A percentile compares a stretch with the other conserved stretches of the same genome.
Conservation (phyloP, 2,113 vertebrate species). For the Archilochus colubris region DNA sequence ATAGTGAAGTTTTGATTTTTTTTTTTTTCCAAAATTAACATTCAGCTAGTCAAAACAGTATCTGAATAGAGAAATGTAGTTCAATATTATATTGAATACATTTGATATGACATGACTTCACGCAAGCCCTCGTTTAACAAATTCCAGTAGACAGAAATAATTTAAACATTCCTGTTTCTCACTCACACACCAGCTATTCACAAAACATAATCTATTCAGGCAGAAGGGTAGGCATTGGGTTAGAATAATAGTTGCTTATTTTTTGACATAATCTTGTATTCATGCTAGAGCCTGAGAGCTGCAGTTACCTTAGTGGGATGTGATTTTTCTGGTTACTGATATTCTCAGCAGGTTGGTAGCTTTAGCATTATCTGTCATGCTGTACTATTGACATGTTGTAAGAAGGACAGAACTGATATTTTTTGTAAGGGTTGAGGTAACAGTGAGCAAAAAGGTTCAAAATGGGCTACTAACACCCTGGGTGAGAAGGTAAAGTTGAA, state of each 20-base stretch:
- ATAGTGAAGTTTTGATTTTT: neutral
- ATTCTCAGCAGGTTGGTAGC: neutral
- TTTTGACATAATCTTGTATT: constrained; percentile 18
- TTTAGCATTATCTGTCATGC: constrained; percentile 34
- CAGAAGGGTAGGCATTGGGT: neutral
- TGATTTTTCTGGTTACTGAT: constrained; percentile 29
- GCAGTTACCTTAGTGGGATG: constrained; percentile 16
- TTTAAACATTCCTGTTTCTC: constrained; percentile 13
- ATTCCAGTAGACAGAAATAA: neutral
- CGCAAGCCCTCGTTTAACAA: neutral
- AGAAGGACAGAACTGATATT: neutral
- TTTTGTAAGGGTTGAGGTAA: neutral
- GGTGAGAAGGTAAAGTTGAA: neutral
- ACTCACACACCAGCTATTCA: neutral
- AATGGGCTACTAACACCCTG: constrained; percentile 23
- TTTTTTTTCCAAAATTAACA: neutral
- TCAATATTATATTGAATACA: neutral
- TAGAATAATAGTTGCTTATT: constrained; percentile 39
- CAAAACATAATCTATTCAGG: constrained; percentile 20
- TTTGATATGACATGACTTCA: constrained; percentile 1
- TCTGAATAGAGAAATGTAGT: neutral
- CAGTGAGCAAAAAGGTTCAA: neutral
- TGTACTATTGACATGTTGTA: neutral
- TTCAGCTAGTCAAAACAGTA: neutral
- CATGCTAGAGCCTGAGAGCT: neutral